Conservation (phyloP, 1,140 invertebrate genomes). For the Varroa destructor region DNA sequence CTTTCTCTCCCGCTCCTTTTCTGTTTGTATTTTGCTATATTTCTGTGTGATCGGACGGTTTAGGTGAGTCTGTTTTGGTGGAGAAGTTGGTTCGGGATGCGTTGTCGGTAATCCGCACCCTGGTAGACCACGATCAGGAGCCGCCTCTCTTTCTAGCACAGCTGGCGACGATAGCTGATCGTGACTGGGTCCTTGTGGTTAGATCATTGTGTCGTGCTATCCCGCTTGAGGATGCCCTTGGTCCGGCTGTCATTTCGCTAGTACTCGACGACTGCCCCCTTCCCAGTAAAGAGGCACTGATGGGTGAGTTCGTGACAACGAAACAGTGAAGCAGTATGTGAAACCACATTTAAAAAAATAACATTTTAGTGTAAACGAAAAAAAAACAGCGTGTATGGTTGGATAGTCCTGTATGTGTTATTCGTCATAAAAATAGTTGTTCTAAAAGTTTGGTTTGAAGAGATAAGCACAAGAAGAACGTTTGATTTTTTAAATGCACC, state of each 20-base stretch:
- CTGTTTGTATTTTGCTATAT: too few relatives aligned
- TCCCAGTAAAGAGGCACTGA: conserved; percentile 57
- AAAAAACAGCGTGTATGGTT: too few relatives aligned
- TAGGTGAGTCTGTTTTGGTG: conserved; percentile 38
- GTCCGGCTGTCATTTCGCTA: conserved; percentile 75
- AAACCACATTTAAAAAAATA: too few relatives aligned
- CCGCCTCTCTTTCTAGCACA: conserved; percentile 66
- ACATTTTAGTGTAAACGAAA: too few relatives aligned
- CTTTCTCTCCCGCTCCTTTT: too few relatives aligned
- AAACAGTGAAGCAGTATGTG: too few relatives aligned
- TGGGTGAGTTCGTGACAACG: neutral
- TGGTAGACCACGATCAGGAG: conserved; percentile 77
- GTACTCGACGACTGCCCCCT: conserved; percentile 79
- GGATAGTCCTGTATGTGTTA: too few relatives aligned
- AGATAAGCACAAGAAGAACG: neutral
- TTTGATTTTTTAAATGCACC: too few relatives aligned
- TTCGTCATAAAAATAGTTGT: neutral
- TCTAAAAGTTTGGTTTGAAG: neutral
- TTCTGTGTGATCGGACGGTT: too few relatives aligned
- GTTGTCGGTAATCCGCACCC: conserved; percentile 57
- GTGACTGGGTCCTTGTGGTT: conserved; percentile 79
- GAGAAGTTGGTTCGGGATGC: conserved; percentile 65
- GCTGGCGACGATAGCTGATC: conserved; percentile 71
- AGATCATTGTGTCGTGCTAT: conserved; percentile 73
- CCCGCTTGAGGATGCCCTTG: conserved; percentile 68